Base-by-base conservation (phyloP, 2,888 invertebrate species). In the Thereva nobilitata region DNA sequence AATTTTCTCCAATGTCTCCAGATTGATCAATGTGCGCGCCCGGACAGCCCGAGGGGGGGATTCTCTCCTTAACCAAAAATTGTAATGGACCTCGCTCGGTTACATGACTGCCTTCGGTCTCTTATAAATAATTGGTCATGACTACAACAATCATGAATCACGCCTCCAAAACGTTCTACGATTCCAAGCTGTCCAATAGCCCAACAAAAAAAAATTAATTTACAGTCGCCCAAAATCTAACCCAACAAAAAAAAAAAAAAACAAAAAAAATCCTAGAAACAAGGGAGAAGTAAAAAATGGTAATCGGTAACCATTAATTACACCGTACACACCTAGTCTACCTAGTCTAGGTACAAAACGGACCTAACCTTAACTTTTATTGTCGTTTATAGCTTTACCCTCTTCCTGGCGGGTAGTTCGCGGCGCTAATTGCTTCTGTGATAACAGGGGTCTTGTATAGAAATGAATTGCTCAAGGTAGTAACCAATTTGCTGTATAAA, bases 301-400 rank as follows among this genome's bases (percentile, higher is more conserved):
- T 64, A 64, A 64, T 64, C 64, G 64, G 64, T 64, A 64, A 64
- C 64, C 64, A 64, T 64, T 64, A 64, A 64, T 64, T 64, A 64
- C 64, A 12, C 23, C 53, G 53, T 64, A 64, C 64, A 64, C 64
- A 64, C 64, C 64, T 64, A 53, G 64, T 53, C 64, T 64, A 64
- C 64, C 64, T 64, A 53, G 64, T 53, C 64, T 64, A 52, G 38
- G 64, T 64, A 64, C 53, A 53, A 64, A 64, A 64, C 53, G 64
- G 53, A 64, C 64, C 50, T 53, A 64, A 64, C 64, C 64, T 64
- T 64, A 64, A 64, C 53, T 64, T 64, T 64, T 64, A 64, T 64
- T 64, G 64, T 50, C 64, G 53, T 53, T 64, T 53, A 64, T 64
- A 64, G 52, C 64, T 64, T 64, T 40, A 42, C 52, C 53, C 64